phyloP scores from a whole-genome alignment of 2,113 vertebrate genomes.

The Stomatorhinus ivindoensis region DNA sequence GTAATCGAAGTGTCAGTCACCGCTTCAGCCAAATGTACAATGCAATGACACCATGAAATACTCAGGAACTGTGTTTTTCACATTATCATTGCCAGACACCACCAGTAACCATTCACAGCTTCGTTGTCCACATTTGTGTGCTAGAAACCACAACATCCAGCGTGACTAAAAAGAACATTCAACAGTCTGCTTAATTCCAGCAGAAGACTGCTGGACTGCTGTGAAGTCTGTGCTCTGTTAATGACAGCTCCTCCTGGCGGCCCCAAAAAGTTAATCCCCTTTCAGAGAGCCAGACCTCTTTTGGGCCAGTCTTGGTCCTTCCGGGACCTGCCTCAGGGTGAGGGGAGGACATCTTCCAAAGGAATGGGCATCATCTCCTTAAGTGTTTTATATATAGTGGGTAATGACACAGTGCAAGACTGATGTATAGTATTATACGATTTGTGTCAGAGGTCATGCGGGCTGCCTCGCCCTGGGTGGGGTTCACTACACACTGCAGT shows the following conservation, averaged over 20 bases:
- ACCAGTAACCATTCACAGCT: neutral
- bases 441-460: conserved; percentile 58
- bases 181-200: neutral
- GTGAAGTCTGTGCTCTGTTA: neutral
- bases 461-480: conserved; percentile 53
- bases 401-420: conserved; percentile 55
- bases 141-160: neutral
- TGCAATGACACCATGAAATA: neutral
- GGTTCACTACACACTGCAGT: conserved; percentile 42
- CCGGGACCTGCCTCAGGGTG: neutral
- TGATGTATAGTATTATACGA: conserved; percentile 56
- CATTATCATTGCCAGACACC: neutral
- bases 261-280: neutral
- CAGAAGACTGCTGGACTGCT: neutral
- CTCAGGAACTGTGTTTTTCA: neutral
- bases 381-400: conserved; percentile 58
- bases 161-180: neutral
- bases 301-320: neutral
- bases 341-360: neutral
- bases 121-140: neutral
- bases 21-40: neutral
- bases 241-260: neutral
- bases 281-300: neutral
- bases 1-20: neutral
- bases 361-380: neutral